Base-by-base conservation (phyloP, 2,797 vertebrate genomes). In the Pogonophryne albipinna region DNA sequence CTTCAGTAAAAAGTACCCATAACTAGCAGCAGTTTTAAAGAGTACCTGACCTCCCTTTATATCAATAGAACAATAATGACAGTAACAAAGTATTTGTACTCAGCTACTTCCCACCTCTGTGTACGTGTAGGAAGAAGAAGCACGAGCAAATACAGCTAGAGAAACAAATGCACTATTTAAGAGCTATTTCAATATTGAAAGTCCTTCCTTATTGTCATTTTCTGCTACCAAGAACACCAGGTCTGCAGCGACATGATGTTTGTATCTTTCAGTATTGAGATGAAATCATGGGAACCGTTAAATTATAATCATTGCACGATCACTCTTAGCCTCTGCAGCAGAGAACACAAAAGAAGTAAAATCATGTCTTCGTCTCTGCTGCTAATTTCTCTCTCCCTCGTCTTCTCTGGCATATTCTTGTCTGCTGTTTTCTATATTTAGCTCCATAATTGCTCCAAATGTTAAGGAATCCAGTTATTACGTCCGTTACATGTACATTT, bases 231-330 rank as follows among this genome's bases (percentile, higher is more conserved):
- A 13, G 13, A 20, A 55, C 63, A 20, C 8, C n/a, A 0, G 8
- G 3, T 53, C 20, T 47, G 56, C 13, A 44, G 3, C 11, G 31
- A 3, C 2, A 1, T 10, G 34, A 16, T 55, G 0, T 14, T 4
- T 19, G n/a, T n/a, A n/a, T n/a, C n/a, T n/a, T n/a, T n/a, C n/a
- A n/a, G n/a, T n/a, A n/a, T n/a, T n/a, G n/a, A n/a, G n/a, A n/a
- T n/a, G n/a, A n/a, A n/a, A n/a, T n/a, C n/a, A n/a, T n/a, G n/a
- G n/a, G n/a, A n/a, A n/a, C n/a, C n/a, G 19, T 67, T 61, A 74
- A 63, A 80, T 84, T 67, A 65, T 10, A 66, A 31, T 84, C 13
- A 80, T 67, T 72, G n/a, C 45, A 53, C 69, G 10, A 57, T 84
- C 13, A 57, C 58, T 67, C 63, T 64, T 55, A 74, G 12, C 55